These are phyloP conservation scores for Zaprionus vittiger DNA, from an alignment of 1,140 invertebrate genomes.

Conservation along the genomic window DNA sequence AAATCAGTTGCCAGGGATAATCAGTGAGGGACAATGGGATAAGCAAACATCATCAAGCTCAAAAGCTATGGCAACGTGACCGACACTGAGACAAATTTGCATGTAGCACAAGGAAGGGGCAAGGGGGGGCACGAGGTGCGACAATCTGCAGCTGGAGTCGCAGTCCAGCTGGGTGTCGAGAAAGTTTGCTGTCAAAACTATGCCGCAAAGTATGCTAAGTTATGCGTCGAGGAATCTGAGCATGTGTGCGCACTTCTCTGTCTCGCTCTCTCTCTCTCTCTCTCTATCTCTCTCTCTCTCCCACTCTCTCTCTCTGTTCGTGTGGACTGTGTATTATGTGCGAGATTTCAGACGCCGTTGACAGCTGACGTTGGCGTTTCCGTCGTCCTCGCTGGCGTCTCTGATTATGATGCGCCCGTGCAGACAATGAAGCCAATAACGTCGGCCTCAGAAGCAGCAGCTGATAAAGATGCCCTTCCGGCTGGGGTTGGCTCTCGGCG, in stretches of 20 bases:
- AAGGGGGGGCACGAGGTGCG: constrained; percentile 22
- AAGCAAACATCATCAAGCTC: constrained; percentile 63
- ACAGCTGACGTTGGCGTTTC: constrained; percentile 42
- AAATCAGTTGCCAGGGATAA: constrained; percentile 42
- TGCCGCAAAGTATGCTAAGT: constrained; percentile 73
- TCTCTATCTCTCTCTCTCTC: neutral
- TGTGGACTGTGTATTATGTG: constrained; percentile 31
- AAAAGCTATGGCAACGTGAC: constrained; percentile 60
- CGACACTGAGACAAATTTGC: constrained; percentile 56
- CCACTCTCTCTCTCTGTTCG: neutral
- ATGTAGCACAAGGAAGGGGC: constrained; percentile 23
- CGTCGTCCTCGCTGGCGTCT: neutral
- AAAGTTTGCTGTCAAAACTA: constrained; percentile 73
- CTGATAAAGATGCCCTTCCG: constrained; percentile 81
- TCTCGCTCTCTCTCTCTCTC: neutral
- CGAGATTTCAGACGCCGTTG: constrained; percentile 42
- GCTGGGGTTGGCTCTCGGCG: constrained; percentile 31
- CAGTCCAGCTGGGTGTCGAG: constrained; percentile 31
- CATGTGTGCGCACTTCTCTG: constrained; percentile 21
- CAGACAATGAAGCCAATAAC: constrained; percentile 53
- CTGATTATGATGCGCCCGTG: constrained; percentile 56
- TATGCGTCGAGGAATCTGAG: constrained; percentile 52
- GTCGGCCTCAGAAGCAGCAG: constrained; percentile 21
- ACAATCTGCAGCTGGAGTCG: constrained; percentile 30
- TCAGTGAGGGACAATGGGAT: constrained; percentile 66